Evolutionary conservation across 2,113 vertebrate species (phyloP).

Genomic region (Coptodon bakossiorum): DNA sequence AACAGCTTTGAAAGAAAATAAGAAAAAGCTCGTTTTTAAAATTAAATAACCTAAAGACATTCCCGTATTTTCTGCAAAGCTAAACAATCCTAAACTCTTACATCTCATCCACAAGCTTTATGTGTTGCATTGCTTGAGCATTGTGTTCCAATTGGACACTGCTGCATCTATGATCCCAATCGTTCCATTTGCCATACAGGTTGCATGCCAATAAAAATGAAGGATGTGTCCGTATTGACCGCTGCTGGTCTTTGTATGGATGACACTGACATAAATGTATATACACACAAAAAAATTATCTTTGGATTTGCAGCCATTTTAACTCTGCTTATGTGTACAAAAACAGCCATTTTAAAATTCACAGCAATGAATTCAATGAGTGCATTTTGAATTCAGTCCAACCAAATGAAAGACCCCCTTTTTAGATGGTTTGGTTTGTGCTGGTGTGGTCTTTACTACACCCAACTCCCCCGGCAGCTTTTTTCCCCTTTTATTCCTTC

Average conservation of each 20-base stretch:
- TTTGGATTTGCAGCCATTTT: constrained; percentile 52
- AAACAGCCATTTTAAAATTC: constrained; percentile 60
- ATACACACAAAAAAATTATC: background rate
- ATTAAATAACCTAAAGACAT: background rate
- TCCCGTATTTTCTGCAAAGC: background rate
- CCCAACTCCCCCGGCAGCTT: constrained; percentile 60
- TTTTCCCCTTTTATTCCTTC: background rate
- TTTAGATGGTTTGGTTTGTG: constrained; percentile 31
- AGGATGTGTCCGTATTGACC: background rate
- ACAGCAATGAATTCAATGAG: constrained; percentile 32
- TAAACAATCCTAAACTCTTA: background rate
- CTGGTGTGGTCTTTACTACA: constrained; percentile 49
- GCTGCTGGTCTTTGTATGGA: background rate
- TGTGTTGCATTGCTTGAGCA: constrained; percentile 18
- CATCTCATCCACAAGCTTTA: background rate
- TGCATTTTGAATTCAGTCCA: constrained; percentile 39
- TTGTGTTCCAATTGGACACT: background rate
- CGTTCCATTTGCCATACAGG: background rate
- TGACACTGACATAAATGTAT: constrained; percentile 47
- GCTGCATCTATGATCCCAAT: constrained; percentile 12
- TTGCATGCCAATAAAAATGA: background rate
- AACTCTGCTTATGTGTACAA: constrained; percentile 32
- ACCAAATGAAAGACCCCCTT: constrained; percentile 30
- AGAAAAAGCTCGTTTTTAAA: background rate
- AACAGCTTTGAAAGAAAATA: background rate